A percentile compares a stretch with the other conserved stretches of the same genome.
Evolutionary conservation across 2,113 vertebrate species (phyloP).

Genomic region (Cyanocitta stelleri): DNA sequence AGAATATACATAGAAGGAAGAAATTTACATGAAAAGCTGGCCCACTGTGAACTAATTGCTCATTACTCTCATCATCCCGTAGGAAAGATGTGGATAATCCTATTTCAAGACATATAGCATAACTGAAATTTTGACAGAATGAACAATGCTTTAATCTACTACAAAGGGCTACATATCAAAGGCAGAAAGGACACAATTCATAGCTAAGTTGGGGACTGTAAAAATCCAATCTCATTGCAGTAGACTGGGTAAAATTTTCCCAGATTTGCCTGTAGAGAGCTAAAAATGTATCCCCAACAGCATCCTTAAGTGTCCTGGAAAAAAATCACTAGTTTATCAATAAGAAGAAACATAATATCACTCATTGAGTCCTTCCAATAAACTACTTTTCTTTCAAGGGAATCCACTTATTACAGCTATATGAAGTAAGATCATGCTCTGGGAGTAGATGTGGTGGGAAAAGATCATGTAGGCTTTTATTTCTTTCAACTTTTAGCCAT

Average conservation of each 20-base stretch:
- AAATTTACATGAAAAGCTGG: not conserved
- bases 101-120: not conserved
- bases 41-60: not conserved
- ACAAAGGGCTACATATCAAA: not conserved
- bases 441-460: not conserved
- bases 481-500: not conserved
- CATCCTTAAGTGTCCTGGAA: not conserved
- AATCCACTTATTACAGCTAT: not conserved
- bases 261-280: not conserved
- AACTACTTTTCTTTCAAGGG: not conserved
- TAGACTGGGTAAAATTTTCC: not conserved
- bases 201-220: not conserved
- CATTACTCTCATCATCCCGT: constrained; percentile 5
- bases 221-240: not conserved
- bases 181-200: not conserved
- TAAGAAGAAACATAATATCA: not conserved
- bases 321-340: not conserved
- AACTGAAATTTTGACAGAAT: not conserved
- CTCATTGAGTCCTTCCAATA: not conserved
- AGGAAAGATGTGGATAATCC: constrained; percentile 8
- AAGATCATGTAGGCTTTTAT: not conserved
- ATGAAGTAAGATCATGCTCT: not conserved
- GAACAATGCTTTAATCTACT: not conserved
- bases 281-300: not conserved
- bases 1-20: not conserved